Percentiles rank a stretch among this genome's conserved stretches.
These are phyloP conservation scores for Panurus biarmicus DNA, from an alignment of 2,113 vertebrate genomes.

Conservation along the genomic window DNA sequence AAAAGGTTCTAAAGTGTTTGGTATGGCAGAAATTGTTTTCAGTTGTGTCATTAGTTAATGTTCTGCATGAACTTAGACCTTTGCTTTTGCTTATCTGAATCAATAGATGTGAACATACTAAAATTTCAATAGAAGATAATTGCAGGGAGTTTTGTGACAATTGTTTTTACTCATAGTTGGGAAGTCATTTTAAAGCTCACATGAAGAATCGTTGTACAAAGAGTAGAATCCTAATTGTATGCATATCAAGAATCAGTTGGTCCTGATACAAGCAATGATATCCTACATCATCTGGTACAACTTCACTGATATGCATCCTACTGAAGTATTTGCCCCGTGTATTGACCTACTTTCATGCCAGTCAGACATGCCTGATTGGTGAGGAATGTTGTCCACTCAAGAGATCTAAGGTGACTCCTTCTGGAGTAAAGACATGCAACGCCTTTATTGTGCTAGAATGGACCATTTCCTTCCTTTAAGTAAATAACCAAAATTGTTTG, in stretches of 20 bases:
- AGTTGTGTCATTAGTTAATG: not conserved
- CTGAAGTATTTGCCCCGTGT: not conserved
- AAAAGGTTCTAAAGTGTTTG: not conserved
- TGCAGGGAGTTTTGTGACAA: not conserved
- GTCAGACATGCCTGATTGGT: not conserved
- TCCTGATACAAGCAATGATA: not conserved
- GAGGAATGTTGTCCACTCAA: not conserved
- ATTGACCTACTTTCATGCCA: not conserved
- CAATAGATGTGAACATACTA: not conserved
- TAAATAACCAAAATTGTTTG: not conserved
- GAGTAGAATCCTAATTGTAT: not conserved
- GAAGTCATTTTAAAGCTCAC: not conserved
- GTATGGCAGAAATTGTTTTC: not conserved
- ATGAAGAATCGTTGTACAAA: not conserved
- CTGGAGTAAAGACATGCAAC: not conserved
- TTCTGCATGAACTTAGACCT: not conserved
- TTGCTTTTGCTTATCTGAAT: not conserved
- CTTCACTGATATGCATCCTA: rapidly evolving
- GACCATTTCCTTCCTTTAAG: not conserved
- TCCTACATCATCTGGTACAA: not conserved
- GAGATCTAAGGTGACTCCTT: not conserved
- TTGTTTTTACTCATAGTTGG: not conserved
- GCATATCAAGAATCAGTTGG: not conserved
- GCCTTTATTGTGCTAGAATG: not conserved
- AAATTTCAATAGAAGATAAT: not conserved